Percentiles rank a stretch among this genome's conserved stretches.
These are phyloP conservation scores for Dicerorhinus sumatrensis DNA, from an alignment of 2,113 vertebrate species.

Conservation along the genomic window DNA sequence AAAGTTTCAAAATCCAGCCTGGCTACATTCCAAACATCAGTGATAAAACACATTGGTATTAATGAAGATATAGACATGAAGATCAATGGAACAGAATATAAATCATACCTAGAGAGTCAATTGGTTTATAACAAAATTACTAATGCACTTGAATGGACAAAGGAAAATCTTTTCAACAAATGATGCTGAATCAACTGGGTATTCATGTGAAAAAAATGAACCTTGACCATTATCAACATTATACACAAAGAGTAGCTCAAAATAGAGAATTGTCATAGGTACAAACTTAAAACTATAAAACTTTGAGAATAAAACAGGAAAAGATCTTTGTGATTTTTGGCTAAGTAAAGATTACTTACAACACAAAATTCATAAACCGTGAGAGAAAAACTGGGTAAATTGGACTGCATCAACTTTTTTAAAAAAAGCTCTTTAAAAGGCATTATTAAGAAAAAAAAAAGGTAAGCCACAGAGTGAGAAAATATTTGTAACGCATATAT, in stretches of 20 bases:
- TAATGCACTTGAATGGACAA: background rate
- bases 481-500: background rate
- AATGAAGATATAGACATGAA: background rate
- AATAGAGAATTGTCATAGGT: background rate
- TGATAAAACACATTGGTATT: background rate
- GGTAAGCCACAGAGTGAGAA: background rate
- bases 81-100: background rate
- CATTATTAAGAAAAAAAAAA: conserved; percentile 35
- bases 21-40: background rate
- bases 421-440: background rate
- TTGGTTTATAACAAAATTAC: background rate
- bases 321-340: background rate
- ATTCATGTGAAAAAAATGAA: background rate
- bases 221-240: background rate
- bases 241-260: background rate
- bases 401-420: background rate
- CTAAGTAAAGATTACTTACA: background rate
- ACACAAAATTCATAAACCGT: background rate
- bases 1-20: conserved; percentile 13
- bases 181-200: background rate
- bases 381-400: background rate
- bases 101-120: background rate
- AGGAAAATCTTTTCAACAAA: background rate
- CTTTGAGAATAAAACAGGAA: background rate
- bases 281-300: background rate